Conservation (phyloP, 1,140 invertebrate genomes). For the Monomorium pharaonis region DNA sequence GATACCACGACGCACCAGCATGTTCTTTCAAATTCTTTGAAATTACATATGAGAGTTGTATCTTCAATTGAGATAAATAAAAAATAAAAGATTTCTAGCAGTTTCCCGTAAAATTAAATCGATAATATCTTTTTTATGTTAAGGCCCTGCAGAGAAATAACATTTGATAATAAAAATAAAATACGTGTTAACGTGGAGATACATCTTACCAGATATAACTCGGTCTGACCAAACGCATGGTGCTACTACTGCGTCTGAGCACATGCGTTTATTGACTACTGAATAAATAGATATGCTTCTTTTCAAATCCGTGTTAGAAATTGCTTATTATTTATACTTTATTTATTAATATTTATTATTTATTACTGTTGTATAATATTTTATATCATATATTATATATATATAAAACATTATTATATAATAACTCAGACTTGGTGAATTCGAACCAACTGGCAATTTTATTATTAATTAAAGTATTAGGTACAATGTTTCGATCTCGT, state of each 20-base stretch:
- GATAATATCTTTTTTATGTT: slow-evolving; percentile 2
- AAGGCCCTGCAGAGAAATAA: neutral
- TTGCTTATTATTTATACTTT: neutral
- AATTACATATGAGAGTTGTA: neutral
- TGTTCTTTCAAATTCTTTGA: neutral
- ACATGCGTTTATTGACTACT: neutral
- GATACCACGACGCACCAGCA: neutral
- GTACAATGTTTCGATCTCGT: too few relatives aligned
- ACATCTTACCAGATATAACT: neutral
- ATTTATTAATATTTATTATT: too few relatives aligned
- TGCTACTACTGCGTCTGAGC: slow-evolving; percentile 10
- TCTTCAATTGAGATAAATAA: neutral
- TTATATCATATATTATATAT: neutral
- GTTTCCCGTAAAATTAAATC: neutral
- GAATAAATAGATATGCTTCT: neutral
- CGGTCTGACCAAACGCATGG: neutral
- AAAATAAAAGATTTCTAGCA: neutral
- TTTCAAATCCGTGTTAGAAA: neutral
- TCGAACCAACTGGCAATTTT: too few relatives aligned
- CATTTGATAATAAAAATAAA: neutral
- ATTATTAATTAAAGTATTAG: too few relatives aligned
- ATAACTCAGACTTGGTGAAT: too few relatives aligned
- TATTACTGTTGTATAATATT: neutral
- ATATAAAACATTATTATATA: too few relatives aligned
- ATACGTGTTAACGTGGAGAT: neutral